These are phyloP conservation scores for Diabrotica balteata DNA, from an alignment of 2,888 invertebrate genomes.

Conservation along the genomic window DNA sequence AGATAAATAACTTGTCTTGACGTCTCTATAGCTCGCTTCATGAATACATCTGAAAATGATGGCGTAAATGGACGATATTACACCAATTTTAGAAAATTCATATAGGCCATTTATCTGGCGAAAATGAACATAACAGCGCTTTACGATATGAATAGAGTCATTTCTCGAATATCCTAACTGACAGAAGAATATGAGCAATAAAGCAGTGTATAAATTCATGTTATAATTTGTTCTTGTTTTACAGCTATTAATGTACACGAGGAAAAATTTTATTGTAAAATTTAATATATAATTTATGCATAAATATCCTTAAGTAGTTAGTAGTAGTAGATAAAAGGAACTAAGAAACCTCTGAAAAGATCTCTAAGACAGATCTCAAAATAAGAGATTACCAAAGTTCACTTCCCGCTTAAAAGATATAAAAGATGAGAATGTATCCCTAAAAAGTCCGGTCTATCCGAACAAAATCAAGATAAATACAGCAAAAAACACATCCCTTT, in stretches of 20 bases:
- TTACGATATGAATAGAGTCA: constrained; percentile 16
- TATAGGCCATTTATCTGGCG: constrained; percentile 26
- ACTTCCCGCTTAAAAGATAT: no score
- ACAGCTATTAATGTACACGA: not conserved
- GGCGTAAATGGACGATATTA: constrained; percentile 33
- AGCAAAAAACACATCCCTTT: no score
- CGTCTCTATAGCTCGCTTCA: constrained; percentile 47
- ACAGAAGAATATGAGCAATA: constrained; percentile 14
- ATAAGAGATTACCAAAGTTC: no score
- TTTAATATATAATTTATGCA: no score
- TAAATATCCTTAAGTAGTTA: no score
- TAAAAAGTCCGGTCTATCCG: no score
- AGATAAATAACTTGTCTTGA: constrained; percentile 52
- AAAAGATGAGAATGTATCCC: no score
- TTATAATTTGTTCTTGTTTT: not conserved
- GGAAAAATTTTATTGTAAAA: no score
- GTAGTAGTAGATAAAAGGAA: no score
- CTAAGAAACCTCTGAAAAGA: no score
- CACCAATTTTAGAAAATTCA: constrained; percentile 33
- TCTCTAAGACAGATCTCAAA: no score
- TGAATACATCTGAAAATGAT: constrained; percentile 46
- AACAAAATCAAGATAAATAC: no score
- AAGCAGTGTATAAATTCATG: not conserved
- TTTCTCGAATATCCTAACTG: constrained; percentile 13
- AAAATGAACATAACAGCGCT: constrained; percentile 20